Percentiles rank a stretch among this genome's conserved stretches.
Conservation (phyloP, 2,888 invertebrate genomes). For the Agrypnus murinus region DNA sequence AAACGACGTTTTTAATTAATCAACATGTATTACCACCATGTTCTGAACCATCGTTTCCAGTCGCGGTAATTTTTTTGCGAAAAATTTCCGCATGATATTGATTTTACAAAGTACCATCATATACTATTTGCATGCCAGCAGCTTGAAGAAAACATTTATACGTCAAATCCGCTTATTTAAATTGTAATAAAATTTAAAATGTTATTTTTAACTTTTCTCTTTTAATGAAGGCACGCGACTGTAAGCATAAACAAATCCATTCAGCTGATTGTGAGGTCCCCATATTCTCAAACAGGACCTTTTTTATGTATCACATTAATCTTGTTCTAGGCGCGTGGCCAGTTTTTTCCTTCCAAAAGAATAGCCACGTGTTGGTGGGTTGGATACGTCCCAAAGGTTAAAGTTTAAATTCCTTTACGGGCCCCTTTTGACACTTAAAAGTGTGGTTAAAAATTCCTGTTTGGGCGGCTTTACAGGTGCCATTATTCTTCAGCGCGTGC, state of each 20-base stretch:
- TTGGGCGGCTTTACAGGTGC: constrained; percentile 9
- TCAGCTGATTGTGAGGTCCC: not conserved
- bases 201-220: no score
- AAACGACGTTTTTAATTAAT: constrained; percentile 72
- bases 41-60: constrained; percentile 61
- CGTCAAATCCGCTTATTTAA: not conserved
- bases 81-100: constrained; percentile 9
- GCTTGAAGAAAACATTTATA: not conserved
- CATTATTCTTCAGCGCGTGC: constrained; percentile 21
- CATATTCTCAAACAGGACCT: constrained; percentile 33
- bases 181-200: no score
- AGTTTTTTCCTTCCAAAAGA: not conserved
- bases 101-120: not conserved
- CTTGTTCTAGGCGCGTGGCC: constrained; percentile 23
- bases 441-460: constrained; percentile 13
- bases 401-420: constrained; percentile 34
- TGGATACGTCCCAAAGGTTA: constrained; percentile 16
- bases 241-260: no score
- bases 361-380: constrained; percentile 15
- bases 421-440: constrained; percentile 28
- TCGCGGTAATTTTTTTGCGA: constrained; percentile 30
- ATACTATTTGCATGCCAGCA: no score
- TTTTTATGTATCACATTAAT: not conserved
- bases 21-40: constrained; percentile 66
- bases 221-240: no score